Evolutionary conservation across 2,113 vertebrate species (phyloP).

Genomic region (Scomber japonicus): DNA sequence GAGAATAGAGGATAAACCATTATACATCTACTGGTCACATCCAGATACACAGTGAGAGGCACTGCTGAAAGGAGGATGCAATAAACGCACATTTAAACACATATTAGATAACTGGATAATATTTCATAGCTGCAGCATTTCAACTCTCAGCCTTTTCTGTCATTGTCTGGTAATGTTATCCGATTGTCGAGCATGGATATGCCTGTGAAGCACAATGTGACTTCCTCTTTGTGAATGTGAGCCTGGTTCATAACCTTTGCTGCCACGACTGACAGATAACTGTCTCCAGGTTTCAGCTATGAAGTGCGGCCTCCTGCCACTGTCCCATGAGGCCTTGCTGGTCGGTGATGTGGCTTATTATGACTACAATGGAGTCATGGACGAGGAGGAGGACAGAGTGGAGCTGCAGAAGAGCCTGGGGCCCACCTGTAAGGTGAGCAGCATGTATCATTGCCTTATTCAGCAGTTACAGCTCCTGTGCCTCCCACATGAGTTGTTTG

Average conservation of each 20-base stretch:
- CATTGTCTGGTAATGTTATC: neutral
- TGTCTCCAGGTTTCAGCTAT: constrained; percentile 92
- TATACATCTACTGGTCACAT: neutral
- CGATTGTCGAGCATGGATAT: neutral
- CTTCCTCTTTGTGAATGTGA: neutral
- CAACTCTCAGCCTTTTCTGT: neutral
- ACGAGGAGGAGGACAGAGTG: constrained; percentile 92
- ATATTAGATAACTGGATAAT: neutral
- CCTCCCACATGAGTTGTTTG: neutral
- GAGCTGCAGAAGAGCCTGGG: constrained; percentile 96
- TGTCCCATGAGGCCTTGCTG: constrained; percentile 94
- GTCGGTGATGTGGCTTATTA: constrained; percentile 94
- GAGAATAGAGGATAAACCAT: neutral
- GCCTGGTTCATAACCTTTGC: constrained; percentile 1
- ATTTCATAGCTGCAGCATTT: neutral
- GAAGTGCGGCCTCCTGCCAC: constrained; percentile 93
- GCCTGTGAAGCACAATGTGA: neutral
- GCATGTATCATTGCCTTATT: neutral
- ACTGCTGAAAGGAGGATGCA: too few species aligned
- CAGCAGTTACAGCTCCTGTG: neutral
- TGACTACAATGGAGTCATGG: constrained; percentile 93
- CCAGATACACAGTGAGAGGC: neutral
- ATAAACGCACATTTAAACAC: neutral
- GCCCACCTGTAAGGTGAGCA: constrained; percentile 94
- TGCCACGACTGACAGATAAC: constrained; percentile 16